phyloP scores from a whole-genome alignment of 2,888 invertebrate species.

The Drosophila incognita region DNA sequence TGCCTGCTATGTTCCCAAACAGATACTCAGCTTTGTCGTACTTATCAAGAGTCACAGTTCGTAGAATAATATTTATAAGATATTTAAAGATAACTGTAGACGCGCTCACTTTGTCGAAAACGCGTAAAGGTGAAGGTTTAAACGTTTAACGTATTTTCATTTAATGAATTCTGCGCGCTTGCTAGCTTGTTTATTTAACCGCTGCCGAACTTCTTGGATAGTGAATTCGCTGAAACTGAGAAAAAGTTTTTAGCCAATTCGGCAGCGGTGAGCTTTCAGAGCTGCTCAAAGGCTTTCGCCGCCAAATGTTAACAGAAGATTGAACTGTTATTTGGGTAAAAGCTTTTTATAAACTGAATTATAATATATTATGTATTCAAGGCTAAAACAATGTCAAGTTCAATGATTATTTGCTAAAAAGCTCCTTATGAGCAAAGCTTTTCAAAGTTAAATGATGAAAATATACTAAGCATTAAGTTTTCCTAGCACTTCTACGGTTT shows the following conservation, averaged over 20 bases:
- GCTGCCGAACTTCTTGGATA: constrained; percentile 41
- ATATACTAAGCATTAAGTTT: neutral
- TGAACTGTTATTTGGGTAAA: neutral
- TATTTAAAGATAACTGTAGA: constrained; percentile 21
- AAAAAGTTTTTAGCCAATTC: no score
- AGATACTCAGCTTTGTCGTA: neutral
- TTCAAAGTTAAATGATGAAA: neutral
- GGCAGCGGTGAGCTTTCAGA: no score
- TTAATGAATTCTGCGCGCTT: constrained; percentile 25
- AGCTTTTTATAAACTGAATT: neutral
- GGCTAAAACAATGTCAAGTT: neutral
- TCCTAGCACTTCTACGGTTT: neutral
- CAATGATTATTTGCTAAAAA: neutral
- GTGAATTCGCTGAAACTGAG: constrained; percentile 13
- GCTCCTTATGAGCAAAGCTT: neutral
- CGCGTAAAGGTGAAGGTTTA: constrained; percentile 14
- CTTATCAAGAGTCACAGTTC: constrained; percentile 28
- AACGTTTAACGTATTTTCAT: constrained; percentile 38
- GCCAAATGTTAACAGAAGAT: constrained; percentile 4
- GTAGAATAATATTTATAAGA: constrained; percentile 18
- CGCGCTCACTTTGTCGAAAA: neutral
- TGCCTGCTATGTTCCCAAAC: neutral
- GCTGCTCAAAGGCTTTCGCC: no score
- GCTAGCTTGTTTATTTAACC: constrained; percentile 38
- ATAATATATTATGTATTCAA: neutral